phyloP scores from a whole-genome alignment of 2,113 vertebrate genomes.

The Cyphomyrus discorhynchus region DNA sequence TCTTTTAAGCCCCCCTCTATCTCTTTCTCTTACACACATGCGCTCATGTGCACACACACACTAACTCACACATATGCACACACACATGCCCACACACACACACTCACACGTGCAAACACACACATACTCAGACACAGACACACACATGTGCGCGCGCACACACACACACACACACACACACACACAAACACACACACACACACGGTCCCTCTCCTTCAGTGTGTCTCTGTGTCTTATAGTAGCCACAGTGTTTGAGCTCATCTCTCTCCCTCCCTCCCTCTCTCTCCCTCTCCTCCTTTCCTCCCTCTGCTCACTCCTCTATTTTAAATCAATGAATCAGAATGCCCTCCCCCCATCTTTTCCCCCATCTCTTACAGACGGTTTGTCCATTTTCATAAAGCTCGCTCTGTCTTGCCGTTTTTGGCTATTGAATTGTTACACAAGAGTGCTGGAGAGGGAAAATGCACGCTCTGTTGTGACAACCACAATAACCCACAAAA shows the following conservation, averaged over 20 bases:
- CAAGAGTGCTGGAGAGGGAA: slow-evolving; percentile 32
- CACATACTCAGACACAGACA: neutral
- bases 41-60: neutral
- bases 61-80: neutral
- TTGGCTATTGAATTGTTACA: slow-evolving; percentile 58
- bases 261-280: neutral
- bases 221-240: neutral
- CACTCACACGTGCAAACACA: neutral
- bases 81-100: neutral
- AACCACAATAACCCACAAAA: neutral
- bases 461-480: slow-evolving; percentile 28
- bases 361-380: slow-evolving; percentile 23
- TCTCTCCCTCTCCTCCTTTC: neutral
- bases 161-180: neutral
- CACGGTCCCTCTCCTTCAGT: neutral
- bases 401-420: slow-evolving; percentile 42
- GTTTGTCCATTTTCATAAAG: slow-evolving; percentile 51
- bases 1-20: slow-evolving; percentile 49
- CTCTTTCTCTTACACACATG: slow-evolving; percentile 21
- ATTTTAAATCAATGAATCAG: slow-evolving; percentile 20
- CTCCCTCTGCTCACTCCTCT: slow-evolving; percentile 17
- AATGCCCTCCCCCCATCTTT: slow-evolving; percentile 17
- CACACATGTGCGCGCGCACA: neutral
- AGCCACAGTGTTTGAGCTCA: neutral
- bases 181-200: neutral